A percentile compares a stretch with the other conserved stretches of the same genome.
Evolutionary conservation across 1,140 invertebrate genomes (phyloP).

Genomic region (Drosophila insularis): DNA sequence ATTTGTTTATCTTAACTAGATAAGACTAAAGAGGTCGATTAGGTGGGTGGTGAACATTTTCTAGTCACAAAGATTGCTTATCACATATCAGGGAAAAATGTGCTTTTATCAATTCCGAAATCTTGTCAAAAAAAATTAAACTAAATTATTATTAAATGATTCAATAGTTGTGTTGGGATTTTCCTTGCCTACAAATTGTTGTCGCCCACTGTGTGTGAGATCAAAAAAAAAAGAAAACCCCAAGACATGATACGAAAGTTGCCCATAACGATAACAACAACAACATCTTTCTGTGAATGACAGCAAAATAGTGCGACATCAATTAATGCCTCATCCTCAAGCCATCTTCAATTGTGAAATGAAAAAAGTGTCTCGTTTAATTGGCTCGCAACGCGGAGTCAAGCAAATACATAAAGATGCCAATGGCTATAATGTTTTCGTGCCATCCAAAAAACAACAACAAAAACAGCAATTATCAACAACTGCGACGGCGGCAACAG

Average conservation of each 20-base stretch:
- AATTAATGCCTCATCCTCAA: conserved; percentile 58
- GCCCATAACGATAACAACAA: conserved; percentile 8
- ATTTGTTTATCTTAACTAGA: conserved; percentile 11
- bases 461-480: conserved; percentile 19
- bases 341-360: conserved; percentile 55
- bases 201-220: not conserved
- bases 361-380: conserved; percentile 68
- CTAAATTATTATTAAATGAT: not conserved
- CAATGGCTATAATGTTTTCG: conserved; percentile 55
- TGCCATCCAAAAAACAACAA: conserved; percentile 24
- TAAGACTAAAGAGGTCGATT: conserved; percentile 37
- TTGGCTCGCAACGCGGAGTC: conserved; percentile 48
- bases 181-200: not conserved
- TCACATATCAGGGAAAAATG: conserved; percentile 13
- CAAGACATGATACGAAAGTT: conserved; percentile 25
- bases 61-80: conserved; percentile 46
- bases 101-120: conserved; percentile 13
- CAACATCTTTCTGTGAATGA: conserved; percentile 24
- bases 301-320: conserved; percentile 43
- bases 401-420: conserved; percentile 46
- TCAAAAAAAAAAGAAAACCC: not conserved
- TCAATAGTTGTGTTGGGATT: not conserved
- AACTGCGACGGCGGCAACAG: not conserved
- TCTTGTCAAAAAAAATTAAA: not conserved
- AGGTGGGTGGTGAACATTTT: conserved; percentile 55